Evolutionary conservation across 2,797 vertebrate genomes (phyloP).

Genomic region (Carapus acus): DNA sequence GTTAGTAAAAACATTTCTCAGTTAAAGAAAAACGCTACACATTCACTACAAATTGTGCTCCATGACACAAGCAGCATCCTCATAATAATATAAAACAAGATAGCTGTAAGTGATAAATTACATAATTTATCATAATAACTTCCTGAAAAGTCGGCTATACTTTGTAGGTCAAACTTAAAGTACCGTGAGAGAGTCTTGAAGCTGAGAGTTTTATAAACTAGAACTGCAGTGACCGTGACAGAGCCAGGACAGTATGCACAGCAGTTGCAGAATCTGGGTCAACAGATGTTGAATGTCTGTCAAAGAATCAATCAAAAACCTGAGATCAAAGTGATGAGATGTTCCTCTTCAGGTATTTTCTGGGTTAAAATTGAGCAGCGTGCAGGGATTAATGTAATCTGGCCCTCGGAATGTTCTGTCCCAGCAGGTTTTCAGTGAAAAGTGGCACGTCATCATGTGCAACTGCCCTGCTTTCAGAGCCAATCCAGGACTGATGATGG

Average conservation of each 20-base stretch:
- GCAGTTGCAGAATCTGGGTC: slow-evolving; percentile 30
- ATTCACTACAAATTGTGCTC: too few species aligned
- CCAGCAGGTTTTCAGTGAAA: slow-evolving; percentile 28
- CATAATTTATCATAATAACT: slow-evolving; percentile 8
- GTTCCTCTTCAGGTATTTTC: slow-evolving; percentile 27
- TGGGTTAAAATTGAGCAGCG: slow-evolving; percentile 29
- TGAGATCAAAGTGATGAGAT: slow-evolving; percentile 15
- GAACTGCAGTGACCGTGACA: too few species aligned
- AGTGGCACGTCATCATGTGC: slow-evolving; percentile 7
- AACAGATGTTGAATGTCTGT: slow-evolving; percentile 1
- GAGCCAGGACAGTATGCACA: too few species aligned
- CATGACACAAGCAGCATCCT: too few species aligned
- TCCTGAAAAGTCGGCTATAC: slow-evolving; percentile 16
- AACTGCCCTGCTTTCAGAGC: not conserved
- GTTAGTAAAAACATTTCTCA: too few species aligned
- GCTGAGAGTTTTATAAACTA: too few species aligned
- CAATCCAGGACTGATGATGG: slow-evolving; percentile 28
- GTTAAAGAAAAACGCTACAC: too few species aligned
- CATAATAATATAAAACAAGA: too few species aligned
- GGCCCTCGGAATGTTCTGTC: slow-evolving; percentile 38
- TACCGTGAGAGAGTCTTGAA: too few species aligned
- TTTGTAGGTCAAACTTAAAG: slow-evolving; percentile 25
- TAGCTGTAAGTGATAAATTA: too few species aligned
- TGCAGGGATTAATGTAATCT: slow-evolving; percentile 49
- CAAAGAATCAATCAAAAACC: slow-evolving; percentile 17